phyloP scores from a whole-genome alignment of 2,113 vertebrate genomes.

The Plecotus auritus region DNA sequence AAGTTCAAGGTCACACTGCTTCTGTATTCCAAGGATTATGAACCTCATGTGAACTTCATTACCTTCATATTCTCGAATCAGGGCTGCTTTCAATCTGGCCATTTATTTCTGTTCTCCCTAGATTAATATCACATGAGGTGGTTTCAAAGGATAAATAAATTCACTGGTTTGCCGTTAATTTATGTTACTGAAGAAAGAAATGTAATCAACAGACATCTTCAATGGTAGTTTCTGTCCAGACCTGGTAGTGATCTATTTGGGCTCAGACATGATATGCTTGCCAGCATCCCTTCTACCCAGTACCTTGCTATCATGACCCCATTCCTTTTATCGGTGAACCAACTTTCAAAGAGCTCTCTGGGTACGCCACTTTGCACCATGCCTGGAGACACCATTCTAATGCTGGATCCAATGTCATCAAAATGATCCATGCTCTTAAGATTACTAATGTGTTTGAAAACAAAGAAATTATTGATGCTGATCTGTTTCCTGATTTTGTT shows the following conservation, averaged over 20 bases:
- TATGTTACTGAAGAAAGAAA: slow-evolving; percentile 97
- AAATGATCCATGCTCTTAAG: slow-evolving; percentile 99
- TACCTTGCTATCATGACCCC: slow-evolving; percentile 97
- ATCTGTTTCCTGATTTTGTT: slow-evolving; percentile 99
- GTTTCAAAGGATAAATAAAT: slow-evolving; percentile 97
- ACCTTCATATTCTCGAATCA: slow-evolving; percentile 97
- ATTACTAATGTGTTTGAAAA: slow-evolving; percentile 99
- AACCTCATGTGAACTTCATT: slow-evolving; percentile 97
- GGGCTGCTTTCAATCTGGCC: slow-evolving; percentile 94
- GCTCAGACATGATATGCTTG: slow-evolving; percentile 99
- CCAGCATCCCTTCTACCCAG: slow-evolving; percentile 95
- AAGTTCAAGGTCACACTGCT: slow-evolving; percentile 93
- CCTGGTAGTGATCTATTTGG: slow-evolving; percentile 98
- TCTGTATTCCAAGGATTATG: slow-evolving; percentile 97
- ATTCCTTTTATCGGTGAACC: slow-evolving; percentile 98
- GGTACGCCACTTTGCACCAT: slow-evolving; percentile 99
- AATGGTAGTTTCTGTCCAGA: slow-evolving; percentile 96
- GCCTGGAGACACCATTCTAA: slow-evolving; percentile 97
- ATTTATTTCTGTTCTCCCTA: slow-evolving; percentile 99
- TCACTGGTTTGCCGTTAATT: slow-evolving; percentile 99
- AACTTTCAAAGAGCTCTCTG: slow-evolving; percentile 96
- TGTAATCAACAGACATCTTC: slow-evolving; percentile 99
- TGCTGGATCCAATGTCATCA: slow-evolving; percentile 96
- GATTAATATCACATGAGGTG: slow-evolving; percentile 96
- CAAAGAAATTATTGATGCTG: slow-evolving; percentile 98